Conservation (phyloP, 2,888 invertebrate species). For the Achlya flavicornis region DNA sequence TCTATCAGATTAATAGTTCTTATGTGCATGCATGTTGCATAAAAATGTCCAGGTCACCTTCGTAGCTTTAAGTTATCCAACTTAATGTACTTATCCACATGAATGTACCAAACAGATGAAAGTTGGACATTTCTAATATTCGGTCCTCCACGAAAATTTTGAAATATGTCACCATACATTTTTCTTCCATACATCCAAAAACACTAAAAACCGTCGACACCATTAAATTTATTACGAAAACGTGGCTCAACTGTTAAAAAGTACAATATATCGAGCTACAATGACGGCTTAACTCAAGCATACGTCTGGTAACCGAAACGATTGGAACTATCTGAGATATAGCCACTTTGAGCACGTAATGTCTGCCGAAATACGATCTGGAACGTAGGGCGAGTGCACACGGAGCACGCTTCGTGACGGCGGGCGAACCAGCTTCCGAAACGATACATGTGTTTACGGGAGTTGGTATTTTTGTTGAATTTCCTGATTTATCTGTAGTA, state of each 20-base stretch:
- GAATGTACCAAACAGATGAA: too few relatives aligned
- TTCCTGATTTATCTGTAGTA: slow-evolving; percentile 11
- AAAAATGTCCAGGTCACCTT: too few relatives aligned
- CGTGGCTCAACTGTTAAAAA: slow-evolving; percentile 7
- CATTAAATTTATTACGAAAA: slow-evolving; percentile 6
- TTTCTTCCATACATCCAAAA: not conserved
- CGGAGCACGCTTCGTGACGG: slow-evolving; percentile 39
- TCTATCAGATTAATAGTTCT: too few relatives aligned
- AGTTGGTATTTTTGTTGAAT: not conserved
- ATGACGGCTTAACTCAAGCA: slow-evolving; percentile 33
- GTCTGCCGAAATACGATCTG: slow-evolving; percentile 42
- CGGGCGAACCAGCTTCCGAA: slow-evolving; percentile 29
- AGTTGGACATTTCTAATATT: too few relatives aligned
- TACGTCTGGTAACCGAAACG: slow-evolving; percentile 38
- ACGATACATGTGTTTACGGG: not conserved
- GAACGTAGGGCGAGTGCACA: slow-evolving; percentile 32
- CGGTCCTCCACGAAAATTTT: not conserved
- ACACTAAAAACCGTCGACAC: not conserved
- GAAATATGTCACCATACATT: not conserved
- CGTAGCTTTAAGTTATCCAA: too few relatives aligned
- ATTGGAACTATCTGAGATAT: slow-evolving; percentile 40
- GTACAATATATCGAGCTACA: slow-evolving; percentile 11
- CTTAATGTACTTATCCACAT: too few relatives aligned
- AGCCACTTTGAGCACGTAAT: slow-evolving; percentile 44
- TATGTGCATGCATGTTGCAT: too few relatives aligned